Evolutionary conservation across 2,797 vertebrate genomes (phyloP), one percentile per base, ranked within the genome.

Genomic region (Syngnathus acus): DNA sequence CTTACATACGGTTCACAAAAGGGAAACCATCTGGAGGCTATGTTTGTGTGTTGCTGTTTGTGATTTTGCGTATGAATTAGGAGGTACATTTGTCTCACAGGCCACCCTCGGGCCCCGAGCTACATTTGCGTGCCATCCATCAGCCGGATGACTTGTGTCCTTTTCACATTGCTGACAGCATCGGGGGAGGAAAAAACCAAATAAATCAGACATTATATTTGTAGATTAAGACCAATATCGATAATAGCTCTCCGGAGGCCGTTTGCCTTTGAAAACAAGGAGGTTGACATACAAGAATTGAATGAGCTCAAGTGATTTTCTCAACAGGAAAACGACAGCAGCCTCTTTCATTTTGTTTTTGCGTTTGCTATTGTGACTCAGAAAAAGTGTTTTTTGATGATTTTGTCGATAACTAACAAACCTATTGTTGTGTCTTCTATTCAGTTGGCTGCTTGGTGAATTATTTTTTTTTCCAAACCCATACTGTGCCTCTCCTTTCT

Each of bases 141-240:
- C 88, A 89, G 77, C 79, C 77, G 84, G 85, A 85, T 84, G 82
- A 85, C 82, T 80, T 84, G 81, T 82, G 86, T 86, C 86, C 85
- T 87, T 86, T 88, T 88, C 90, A 88, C 87, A 87, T 83, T 87
- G 83, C 82, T 87, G 82, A 86, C 81, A 86, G 81, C 74, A 71
- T 67, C 65, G 39, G 62, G 76, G 70, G 78, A 86, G 83, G 67
- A 77, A 73, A 32, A 57, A 57, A 57, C 53, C 47, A 66, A 66
- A 55, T 19, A 66, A 66, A 66, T 78, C 71, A 70, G 76, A 86
- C 82, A 82, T 86, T 83, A 85, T 82, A 81, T 90, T 90, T 89
- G 85, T 84, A 87, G 86, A 90, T 91, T 88, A 85, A 72, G 68
- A 76, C 73, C 68, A 72, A 73, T 88, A 90, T 90, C 89, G 86